These are phyloP conservation scores for Scrobipalpa atriplicella DNA, from an alignment of 2,888 invertebrate genomes.

Conservation along the genomic window DNA sequence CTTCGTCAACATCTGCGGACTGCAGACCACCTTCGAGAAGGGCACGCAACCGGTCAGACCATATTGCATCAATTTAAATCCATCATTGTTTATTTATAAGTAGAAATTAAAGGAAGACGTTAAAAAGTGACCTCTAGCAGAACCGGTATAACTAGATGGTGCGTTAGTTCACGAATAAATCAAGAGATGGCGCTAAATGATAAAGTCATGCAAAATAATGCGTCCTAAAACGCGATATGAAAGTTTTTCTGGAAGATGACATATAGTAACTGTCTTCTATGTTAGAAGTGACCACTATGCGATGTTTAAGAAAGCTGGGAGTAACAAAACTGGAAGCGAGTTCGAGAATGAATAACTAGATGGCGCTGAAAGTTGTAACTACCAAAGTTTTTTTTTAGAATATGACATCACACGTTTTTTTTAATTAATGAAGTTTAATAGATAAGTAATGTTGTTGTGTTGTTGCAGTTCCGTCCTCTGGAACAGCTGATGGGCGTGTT, in stretches of 20 bases:
- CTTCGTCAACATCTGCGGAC: slow-evolving; percentile 94
- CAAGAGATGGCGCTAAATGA: not conserved
- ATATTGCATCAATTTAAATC: not conserved
- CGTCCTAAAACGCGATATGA: not conserved
- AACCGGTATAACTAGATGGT: not conserved
- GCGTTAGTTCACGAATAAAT: not conserved
- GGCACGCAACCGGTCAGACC: slow-evolving; percentile 92
- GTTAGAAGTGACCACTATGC: too few relatives aligned
- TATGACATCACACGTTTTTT: too few relatives aligned
- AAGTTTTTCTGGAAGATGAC: not conserved
- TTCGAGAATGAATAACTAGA: too few relatives aligned
- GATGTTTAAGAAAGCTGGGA: too few relatives aligned
- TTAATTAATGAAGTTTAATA: too few relatives aligned
- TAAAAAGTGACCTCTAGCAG: too few relatives aligned
- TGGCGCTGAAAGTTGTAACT: too few relatives aligned
- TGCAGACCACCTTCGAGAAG: slow-evolving; percentile 93
- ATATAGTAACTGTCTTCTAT: not conserved
- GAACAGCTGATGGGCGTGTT: slow-evolving; percentile 99
- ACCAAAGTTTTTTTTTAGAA: too few relatives aligned
- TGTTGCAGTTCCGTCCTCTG: slow-evolving; percentile 93
- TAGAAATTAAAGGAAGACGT: too few relatives aligned
- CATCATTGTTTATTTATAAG: not conserved
- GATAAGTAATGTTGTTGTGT: not conserved
- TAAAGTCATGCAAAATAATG: not conserved
- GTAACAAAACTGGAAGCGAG: too few relatives aligned